phyloP scores from a whole-genome alignment of 23 tunicate species.

The Trididemnum clinides region DNA sequence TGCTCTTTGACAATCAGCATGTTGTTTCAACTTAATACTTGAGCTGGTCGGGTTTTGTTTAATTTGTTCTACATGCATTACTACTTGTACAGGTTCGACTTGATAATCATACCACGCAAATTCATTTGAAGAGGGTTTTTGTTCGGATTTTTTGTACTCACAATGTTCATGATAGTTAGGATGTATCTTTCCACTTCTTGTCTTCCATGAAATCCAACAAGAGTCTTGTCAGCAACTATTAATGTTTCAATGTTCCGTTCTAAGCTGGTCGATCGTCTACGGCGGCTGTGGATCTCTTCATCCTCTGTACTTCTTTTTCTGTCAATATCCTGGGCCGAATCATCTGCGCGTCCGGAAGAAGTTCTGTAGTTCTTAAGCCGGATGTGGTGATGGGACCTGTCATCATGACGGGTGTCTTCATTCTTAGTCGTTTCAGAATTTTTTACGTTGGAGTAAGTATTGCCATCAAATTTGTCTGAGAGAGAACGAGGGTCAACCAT shows the following conservation, averaged over 20 bases:
- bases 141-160: too few species aligned
- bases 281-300: slow-evolving; percentile 47
- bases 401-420: not conserved
- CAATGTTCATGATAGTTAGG: slow-evolving; percentile 97
- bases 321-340: slow-evolving; percentile 11
- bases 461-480: not conserved
- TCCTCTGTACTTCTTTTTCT: not conserved
- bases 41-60: too few species aligned
- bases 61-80: too few species aligned
- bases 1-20: too few species aligned
- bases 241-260: slow-evolving; percentile 93
- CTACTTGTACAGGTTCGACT: too few species aligned
- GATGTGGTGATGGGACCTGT: slow-evolving; percentile 54
- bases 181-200: slow-evolving; percentile 89
- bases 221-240: slow-evolving; percentile 93
- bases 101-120: too few species aligned
- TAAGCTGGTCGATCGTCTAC: slow-evolving; percentile 60
- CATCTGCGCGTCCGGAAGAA: slow-evolving; percentile 58
- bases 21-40: too few species aligned
- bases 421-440: not conserved
- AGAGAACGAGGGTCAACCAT: slow-evolving; percentile 46
- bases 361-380: slow-evolving; percentile 33
- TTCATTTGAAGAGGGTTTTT: too few species aligned
- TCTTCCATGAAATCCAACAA: slow-evolving; percentile 90
- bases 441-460: not conserved